A percentile compares a stretch with the other conserved stretches of the same genome.
phyloP scores from a whole-genome alignment of 1,140 invertebrate genomes.

The Drosophila lacteicornis region DNA sequence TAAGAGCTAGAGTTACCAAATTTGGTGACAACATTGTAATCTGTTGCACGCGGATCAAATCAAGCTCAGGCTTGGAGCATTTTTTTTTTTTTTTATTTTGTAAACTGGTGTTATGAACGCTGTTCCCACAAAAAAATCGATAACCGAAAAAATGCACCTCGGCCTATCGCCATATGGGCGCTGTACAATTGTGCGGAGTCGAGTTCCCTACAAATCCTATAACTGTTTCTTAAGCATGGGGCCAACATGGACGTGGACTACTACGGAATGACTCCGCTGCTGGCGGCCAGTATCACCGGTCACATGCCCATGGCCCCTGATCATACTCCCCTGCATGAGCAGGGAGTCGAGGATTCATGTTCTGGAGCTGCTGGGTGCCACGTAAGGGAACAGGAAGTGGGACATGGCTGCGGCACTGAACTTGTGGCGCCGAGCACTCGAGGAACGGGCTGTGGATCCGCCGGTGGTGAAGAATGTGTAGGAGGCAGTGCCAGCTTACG shows the following conservation, averaged over 20 bases:
- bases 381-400: conserved; percentile 97
- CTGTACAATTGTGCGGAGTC: conserved; percentile 98
- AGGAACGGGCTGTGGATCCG: conserved; percentile 86
- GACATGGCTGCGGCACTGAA: conserved; percentile 96
- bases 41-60: no score
- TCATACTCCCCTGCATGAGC: conserved; percentile 89
- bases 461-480: conserved; percentile 89
- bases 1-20: no score
- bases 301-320: conserved; percentile 96
- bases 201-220: conserved; percentile 96
- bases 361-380: conserved; percentile 96
- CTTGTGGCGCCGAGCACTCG: conserved; percentile 95
- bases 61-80: no score
- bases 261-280: conserved; percentile 97
- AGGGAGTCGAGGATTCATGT: conserved; percentile 94
- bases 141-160: no score
- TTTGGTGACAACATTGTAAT: no score
- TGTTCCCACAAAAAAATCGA: no score
- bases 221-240: conserved; percentile 93
- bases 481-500: conserved; percentile 93
- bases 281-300: conserved; percentile 96
- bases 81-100: no score
- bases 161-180: conserved; percentile 70
- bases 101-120: no score
- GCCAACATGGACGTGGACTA: conserved; percentile 97